Conservation (phyloP, 2,797 vertebrate genomes). For the Menidia menidia region DNA sequence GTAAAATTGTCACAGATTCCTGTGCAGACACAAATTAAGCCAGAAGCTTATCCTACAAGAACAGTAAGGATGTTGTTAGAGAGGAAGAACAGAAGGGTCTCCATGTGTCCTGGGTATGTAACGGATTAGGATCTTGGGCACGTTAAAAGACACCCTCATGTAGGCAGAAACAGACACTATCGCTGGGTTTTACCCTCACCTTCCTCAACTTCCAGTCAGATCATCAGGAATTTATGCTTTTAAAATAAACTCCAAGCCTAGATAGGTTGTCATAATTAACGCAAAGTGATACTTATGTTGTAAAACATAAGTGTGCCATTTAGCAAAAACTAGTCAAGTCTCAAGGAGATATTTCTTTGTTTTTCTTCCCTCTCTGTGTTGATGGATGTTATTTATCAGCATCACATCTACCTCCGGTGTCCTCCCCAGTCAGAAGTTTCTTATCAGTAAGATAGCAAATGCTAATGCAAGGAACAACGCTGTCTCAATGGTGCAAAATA, state of each 20-base stretch:
- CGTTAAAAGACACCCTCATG: constrained; percentile 7
- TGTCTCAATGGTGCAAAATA: no score
- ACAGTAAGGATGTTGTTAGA: not conserved
- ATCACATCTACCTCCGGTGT: not conserved
- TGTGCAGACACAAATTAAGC: not conserved
- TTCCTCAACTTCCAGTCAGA: constrained; percentile 19
- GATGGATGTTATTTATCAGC: no score
- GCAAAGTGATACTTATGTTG: no score
- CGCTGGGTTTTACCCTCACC: constrained; percentile 33
- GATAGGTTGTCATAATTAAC: not conserved
- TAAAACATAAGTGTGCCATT: no score
- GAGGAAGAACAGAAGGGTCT: constrained; percentile 15
- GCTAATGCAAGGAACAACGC: no score
- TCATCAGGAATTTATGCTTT: not conserved
- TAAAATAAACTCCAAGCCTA: not conserved
- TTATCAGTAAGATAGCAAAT: no score
- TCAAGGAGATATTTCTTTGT: not conserved
- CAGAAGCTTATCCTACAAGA: not conserved
- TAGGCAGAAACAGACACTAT: constrained; percentile 10
- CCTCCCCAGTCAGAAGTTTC: no score
- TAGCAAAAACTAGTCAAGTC: constrained; percentile 2
- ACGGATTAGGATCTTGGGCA: constrained; percentile 58
- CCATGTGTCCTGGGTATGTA: constrained; percentile 54
- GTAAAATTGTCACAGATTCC: constrained; percentile 14
- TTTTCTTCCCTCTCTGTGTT: constrained; percentile 56